Percentiles rank a stretch among this genome's conserved stretches.
Evolutionary conservation across 1,140 invertebrate genomes (phyloP).

Genomic region (Rhyzopertha dominica): DNA sequence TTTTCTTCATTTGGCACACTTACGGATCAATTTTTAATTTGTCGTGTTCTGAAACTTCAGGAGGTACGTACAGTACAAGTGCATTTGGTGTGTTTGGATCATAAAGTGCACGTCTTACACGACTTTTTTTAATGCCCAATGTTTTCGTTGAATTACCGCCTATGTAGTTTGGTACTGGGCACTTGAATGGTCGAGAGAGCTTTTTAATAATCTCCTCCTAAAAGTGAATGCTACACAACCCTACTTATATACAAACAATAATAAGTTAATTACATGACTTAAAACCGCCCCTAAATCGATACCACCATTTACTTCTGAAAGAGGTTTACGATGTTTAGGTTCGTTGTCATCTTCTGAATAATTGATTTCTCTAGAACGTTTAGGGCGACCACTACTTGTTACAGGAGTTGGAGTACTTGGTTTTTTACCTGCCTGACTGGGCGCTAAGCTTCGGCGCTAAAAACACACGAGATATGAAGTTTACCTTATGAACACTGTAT

Average conservation of each 20-base stretch:
- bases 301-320: slow-evolving; percentile 22
- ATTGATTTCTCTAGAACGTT: slow-evolving; percentile 31
- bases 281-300: slow-evolving; percentile 21
- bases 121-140: slow-evolving; percentile 60
- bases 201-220: slow-evolving; percentile 76
- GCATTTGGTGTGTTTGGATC: slow-evolving; percentile 94
- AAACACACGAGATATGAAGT: too few species aligned
- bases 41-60: slow-evolving; percentile 76
- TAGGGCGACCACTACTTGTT: slow-evolving; percentile 17
- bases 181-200: slow-evolving; percentile 86
- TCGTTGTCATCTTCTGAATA: slow-evolving; percentile 20
- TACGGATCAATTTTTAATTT: slow-evolving; percentile 69
- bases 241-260: background rate
- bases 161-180: slow-evolving; percentile 90
- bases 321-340: slow-evolving; percentile 26
- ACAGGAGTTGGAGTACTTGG: slow-evolving; percentile 25
- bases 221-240: slow-evolving; percentile 18
- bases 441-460: slow-evolving; percentile 51
- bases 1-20: slow-evolving; percentile 25
- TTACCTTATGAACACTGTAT: too few species aligned
- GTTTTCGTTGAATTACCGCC: slow-evolving; percentile 62
- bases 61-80: slow-evolving; percentile 84
- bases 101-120: slow-evolving; percentile 71
- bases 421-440: slow-evolving; percentile 49
- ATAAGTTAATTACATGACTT: slow-evolving; percentile 27